Conservation (phyloP, 1,140 invertebrate genomes). For the Diorhabda elongata region DNA sequence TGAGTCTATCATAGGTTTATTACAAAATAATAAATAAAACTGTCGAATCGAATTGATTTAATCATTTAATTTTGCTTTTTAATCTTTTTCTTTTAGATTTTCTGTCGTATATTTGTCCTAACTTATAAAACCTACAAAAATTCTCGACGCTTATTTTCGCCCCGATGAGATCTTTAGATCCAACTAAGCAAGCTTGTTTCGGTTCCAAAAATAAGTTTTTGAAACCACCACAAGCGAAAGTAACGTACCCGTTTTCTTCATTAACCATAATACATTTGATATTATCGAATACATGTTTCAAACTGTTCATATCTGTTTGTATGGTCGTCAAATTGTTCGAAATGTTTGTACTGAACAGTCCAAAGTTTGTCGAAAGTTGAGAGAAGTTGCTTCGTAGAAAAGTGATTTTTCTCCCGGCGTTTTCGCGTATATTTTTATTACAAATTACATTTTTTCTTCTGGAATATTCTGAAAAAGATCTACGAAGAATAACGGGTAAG, state of each 20-base stretch:
- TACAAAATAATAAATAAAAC: no score
- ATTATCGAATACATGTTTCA: neutral
- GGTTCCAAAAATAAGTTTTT: neutral
- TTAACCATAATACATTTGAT: neutral
- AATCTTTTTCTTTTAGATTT: neutral
- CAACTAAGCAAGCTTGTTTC: neutral
- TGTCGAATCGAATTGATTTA: no score
- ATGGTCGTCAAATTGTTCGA: neutral
- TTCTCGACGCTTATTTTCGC: constrained; percentile 4
- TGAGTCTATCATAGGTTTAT: no score
- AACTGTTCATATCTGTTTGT: neutral
- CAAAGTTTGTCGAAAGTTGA: neutral
- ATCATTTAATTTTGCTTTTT: neutral
- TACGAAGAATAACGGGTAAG: neutral
- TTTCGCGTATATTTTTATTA: neutral
- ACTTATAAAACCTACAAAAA: constrained; percentile 11
- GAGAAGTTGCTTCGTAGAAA: neutral
- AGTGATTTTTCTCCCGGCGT: neutral
- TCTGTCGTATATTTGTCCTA: neutral
- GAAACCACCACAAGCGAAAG: neutral
- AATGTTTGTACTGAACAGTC: neutral
- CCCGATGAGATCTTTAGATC: neutral
- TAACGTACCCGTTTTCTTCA: neutral
- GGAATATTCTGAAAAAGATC: neutral
- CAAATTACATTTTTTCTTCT: neutral